phyloP scores from a whole-genome alignment of 2,797 vertebrate genomes.

The Typhlichthys eigenmanni region DNA sequence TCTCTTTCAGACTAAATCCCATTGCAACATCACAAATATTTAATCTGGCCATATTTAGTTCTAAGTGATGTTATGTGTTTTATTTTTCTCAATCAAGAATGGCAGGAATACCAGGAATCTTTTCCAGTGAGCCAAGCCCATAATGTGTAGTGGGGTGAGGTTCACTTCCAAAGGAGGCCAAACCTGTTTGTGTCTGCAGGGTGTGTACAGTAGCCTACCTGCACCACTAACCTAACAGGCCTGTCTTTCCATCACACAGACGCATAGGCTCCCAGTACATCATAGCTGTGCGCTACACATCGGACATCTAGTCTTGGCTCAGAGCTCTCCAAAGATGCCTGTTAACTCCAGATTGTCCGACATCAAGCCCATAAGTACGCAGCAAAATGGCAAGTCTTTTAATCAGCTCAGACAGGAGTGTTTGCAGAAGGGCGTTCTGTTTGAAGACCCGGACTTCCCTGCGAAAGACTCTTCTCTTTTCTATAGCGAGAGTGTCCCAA shows the following conservation, averaged over 20 bases:
- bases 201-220: slow-evolving; percentile 36
- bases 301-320: slow-evolving; percentile 20
- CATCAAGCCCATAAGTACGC: slow-evolving; percentile 53
- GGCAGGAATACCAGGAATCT: slow-evolving; percentile 22
- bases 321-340: slow-evolving; percentile 72
- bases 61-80: not conserved
- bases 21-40: too few species aligned
- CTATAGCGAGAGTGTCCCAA: slow-evolving; percentile 83
- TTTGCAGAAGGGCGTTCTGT: slow-evolving; percentile 75
- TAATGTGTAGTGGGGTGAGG: slow-evolving; percentile 48
- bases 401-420: slow-evolving; percentile 83
- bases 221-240: slow-evolving; percentile 46
- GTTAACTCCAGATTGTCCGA: slow-evolving; percentile 56
- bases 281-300: slow-evolving; percentile 16
- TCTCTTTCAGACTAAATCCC: too few species aligned
- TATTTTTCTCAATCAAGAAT: not conserved
- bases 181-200: slow-evolving; percentile 71
- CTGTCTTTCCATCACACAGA: slow-evolving; percentile 29
- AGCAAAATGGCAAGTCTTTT: slow-evolving; percentile 80
- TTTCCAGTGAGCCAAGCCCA: slow-evolving; percentile 33
- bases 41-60: too few species aligned
- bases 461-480: slow-evolving; percentile 83
- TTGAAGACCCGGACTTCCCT: slow-evolving; percentile 89
- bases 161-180: slow-evolving; percentile 44
- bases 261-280: slow-evolving; percentile 16